Evolutionary conservation across 2,888 invertebrate species (phyloP), one percentile per base, ranked within the genome.

Genomic region (Drosophila neonasuta): DNA sequence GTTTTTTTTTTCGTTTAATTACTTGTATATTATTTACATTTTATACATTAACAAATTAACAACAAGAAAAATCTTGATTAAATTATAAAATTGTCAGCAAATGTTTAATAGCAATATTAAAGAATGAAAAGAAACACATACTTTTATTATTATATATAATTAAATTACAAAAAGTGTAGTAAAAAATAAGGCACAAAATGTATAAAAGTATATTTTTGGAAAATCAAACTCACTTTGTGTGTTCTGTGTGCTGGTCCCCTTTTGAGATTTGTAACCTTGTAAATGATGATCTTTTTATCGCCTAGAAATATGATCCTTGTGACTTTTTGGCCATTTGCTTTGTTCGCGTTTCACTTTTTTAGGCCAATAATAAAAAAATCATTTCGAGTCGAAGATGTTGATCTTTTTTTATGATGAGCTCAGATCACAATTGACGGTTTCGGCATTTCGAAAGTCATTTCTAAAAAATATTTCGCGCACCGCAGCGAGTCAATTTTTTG

Each of bases 401-500:
- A 74, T 72, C 73, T 70, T 79, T 74, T 77, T 79, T 85, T 80
- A 85, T 55, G 86, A 80, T 79, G 39, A 79, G 72, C 62, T 36
- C 59, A 55, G 61, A 66, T 72, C 61, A 72, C 68, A 72, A 58
- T 72, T 76, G 58, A 59, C 44, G 56, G 52, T 44, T 44, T 39
- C 17, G 24, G 24, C 11, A 15, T 13, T 41, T 52, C 9, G 30
- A 77, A 75, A 86, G 72, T 74, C 66, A 74, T 41, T 68, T 68
- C 39, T 74, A 86, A 86, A 81, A 82, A 84, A 80, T 60, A 63
- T 75, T 68, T 73, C 59, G 82, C 87, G 66, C 64, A 84, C 74
- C 87, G 58, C 81, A 78, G 73, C 77, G 76, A 86, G 85, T 85
- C 86, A 85, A 82, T 80, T 71, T 73, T 68, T 71, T 70, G 65